Evolutionary conservation across 2,888 invertebrate genomes (phyloP).

Genomic region (Sarcophaga subvicina): DNA sequence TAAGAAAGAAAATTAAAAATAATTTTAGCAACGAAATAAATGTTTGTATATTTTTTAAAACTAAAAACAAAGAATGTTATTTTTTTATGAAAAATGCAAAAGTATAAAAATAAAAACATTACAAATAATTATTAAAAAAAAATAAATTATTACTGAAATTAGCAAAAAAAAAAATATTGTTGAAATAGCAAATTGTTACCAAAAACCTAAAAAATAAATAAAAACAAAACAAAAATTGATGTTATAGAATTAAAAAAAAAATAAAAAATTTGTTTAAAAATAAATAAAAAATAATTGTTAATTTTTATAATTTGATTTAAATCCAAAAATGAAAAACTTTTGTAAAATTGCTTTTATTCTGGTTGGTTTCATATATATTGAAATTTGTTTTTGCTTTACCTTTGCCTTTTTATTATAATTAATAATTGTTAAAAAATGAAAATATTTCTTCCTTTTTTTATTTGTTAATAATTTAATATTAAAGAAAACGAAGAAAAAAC

Average conservation of each 20-base stretch:
- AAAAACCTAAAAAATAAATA: constrained; percentile 1
- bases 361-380: not conserved
- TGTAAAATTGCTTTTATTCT: not conserved
- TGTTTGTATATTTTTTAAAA: constrained; percentile 30
- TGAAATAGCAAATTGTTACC: not conserved
- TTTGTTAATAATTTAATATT: too few species aligned
- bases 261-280: not conserved
- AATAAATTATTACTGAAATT: constrained; percentile 48
- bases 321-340: not conserved
- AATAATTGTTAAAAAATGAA: not conserved
- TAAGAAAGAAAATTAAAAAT: constrained; percentile 1
- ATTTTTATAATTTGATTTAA: not conserved
- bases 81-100: constrained; percentile 12
- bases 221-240: not conserved
- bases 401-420: not conserved
- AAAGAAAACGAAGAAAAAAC: not conserved
- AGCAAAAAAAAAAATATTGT: constrained; percentile 39
- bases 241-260: not conserved
- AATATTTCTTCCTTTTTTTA: too few species aligned
- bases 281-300: not conserved
- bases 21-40: constrained; percentile 53
- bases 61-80: constrained; percentile 4
- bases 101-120: not conserved
- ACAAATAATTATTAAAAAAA: constrained; percentile 2
- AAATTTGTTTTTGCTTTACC: not conserved